Base-by-base conservation (phyloP, 2,888 invertebrate genomes). In the Drosophila nr. fundita region DNA sequence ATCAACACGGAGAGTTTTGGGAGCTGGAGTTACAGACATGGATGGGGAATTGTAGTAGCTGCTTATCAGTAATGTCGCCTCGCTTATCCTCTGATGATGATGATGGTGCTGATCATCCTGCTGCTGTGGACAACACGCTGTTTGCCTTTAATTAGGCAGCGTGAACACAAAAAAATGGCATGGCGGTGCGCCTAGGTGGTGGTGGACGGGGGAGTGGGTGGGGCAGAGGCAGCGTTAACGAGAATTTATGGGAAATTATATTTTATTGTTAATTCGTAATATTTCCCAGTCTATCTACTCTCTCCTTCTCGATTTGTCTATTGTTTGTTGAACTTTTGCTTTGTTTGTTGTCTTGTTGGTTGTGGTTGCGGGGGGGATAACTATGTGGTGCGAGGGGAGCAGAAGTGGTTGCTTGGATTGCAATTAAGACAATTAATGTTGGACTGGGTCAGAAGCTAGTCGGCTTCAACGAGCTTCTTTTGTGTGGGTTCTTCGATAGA, bases 181-280 rank as follows among this genome's bases (percentile, higher is more conserved):
- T 66, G 67, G 67, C 66, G 55, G 48, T 73, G 62, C 59, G 73
- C 29, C 68, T 68, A 63, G 62, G 32, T 58, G 57, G 30, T 21
- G 57, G 21, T 5, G 55, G 27, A 18, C n/a, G 10, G 8, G 30
- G 45, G 1, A 8, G 45, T 24, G 45, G 29, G 32, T 27, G 38
- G 57, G 58, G 40, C n/a, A 48, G 52, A 1, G 18, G 61, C 53
- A 75, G 59, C 67, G 80, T 81, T 89, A 87, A 87, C 89, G 88
- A 87, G 89, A 87, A 87, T 89, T 87, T 87, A 87, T 87, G 87
- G 89, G 89, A 89, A 87, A 87, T 86, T 86, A 87, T 89, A 78
- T 82, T 85, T 89, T 75, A 80, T 83, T 78, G 85, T 87, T 89
- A 80, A 89, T 87, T 87, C 89, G 82, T 80, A 87, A 89, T 87